Conservation (phyloP, 2,113 vertebrate species). For the Phrynocephalus versicolor region DNA sequence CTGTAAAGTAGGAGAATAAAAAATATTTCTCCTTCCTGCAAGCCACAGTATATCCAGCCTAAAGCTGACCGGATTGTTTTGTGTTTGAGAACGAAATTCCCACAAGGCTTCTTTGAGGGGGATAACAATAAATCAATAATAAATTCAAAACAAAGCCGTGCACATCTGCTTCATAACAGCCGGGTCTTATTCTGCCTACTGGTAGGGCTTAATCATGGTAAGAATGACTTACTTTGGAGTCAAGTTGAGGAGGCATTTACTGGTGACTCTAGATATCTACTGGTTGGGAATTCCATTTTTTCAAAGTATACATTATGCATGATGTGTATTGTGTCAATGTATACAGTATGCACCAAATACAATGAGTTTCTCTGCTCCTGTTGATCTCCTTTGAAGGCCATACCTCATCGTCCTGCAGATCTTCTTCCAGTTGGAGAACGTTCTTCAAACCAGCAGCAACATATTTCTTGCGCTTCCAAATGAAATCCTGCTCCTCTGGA, state of each 20-base stretch:
- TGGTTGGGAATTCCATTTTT: not conserved
- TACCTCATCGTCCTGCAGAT: constrained; percentile 76
- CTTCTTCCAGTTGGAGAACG: constrained; percentile 70
- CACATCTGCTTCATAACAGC: not conserved
- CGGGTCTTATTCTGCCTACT: not conserved
- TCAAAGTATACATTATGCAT: not conserved
- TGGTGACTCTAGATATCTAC: not conserved
- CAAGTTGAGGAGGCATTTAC: not conserved
- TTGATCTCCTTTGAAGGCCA: not conserved
- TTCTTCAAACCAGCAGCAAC: constrained; percentile 77
- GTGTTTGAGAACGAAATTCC: not conserved
- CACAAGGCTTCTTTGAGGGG: not conserved
- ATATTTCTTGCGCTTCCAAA: constrained; percentile 77
- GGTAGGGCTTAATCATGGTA: too few species aligned
- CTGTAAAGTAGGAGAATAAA: too few species aligned
- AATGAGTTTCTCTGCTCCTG: not conserved
- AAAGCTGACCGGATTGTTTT: not conserved
- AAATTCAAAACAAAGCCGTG: not conserved
- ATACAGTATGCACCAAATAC: not conserved
- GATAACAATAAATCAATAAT: not conserved
- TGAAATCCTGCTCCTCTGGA: constrained; percentile 75
- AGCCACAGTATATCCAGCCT: not conserved
- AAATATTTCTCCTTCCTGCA: not conserved
- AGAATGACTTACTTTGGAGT: not conserved
- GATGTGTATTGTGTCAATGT: not conserved